Conservation (phyloP, 2,888 invertebrate genomes). For the Heliconius ethilla region DNA sequence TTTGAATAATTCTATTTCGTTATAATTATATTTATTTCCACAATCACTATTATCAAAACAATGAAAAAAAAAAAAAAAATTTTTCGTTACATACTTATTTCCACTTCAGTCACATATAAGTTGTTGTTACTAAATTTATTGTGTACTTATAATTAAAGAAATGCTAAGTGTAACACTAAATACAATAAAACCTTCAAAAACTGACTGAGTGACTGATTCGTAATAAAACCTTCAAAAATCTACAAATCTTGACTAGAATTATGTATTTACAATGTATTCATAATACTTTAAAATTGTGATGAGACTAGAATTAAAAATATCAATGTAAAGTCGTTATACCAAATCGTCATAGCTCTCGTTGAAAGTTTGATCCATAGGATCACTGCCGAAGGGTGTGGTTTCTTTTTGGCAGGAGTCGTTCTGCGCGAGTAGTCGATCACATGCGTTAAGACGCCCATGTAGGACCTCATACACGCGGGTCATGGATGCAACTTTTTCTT, state of each 20-base stretch:
- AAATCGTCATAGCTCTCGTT: conserved; percentile 69
- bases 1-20: background rate
- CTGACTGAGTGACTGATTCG: background rate
- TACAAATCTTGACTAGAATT: conserved; percentile 32
- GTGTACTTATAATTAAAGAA: background rate
- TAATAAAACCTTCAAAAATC: conserved; percentile 1
- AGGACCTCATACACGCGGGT: conserved; percentile 75
- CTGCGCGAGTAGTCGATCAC: conserved; percentile 70
- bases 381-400: conserved; percentile 62
- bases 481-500: conserved; percentile 78
- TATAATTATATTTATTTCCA: background rate
- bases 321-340: conserved; percentile 53
- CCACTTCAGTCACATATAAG: background rate
- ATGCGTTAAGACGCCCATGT: conserved; percentile 73
- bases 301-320: conserved; percentile 23
- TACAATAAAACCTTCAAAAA: conserved; percentile 1
- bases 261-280: conserved; percentile 26
- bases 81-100: background rate
- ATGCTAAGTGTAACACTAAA: background rate
- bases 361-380: conserved; percentile 69
- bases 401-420: conserved; percentile 62
- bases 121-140: background rate
- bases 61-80: background rate
- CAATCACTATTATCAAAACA: background rate
- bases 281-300: conserved; percentile 35